Percentiles rank a stretch among this genome's conserved stretches.
These are phyloP conservation scores for Perca fluviatilis DNA, from an alignment of 2,113 vertebrate species.

Conservation along the genomic window DNA sequence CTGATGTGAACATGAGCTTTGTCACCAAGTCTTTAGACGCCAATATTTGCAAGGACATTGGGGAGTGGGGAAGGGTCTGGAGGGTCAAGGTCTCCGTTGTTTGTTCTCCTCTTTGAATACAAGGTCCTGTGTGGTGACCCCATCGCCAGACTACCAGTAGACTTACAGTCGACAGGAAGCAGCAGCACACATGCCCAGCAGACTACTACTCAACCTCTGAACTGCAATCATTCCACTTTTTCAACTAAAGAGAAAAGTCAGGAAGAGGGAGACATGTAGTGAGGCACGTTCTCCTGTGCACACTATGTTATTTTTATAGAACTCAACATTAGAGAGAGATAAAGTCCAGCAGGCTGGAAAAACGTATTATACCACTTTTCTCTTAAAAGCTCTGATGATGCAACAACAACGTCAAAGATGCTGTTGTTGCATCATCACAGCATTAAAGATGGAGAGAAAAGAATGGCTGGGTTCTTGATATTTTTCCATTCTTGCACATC, in stretches of 20 bases:
- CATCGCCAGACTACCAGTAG: conserved; percentile 52
- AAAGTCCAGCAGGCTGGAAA: conserved; percentile 15
- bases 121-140: conserved; percentile 74
- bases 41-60: conserved; percentile 41
- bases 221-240: conserved; percentile 61
- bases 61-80: conserved; percentile 39
- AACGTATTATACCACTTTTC: background rate
- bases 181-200: conserved; percentile 60
- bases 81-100: conserved; percentile 58
- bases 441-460: conserved; percentile 29
- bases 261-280: conserved; percentile 60
- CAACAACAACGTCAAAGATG: conserved; percentile 34
- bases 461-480: conserved; percentile 18
- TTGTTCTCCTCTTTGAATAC: conserved; percentile 69
- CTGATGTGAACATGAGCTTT: conserved; percentile 58
- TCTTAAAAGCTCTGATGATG: conserved; percentile 31
- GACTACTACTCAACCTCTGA: conserved; percentile 52
- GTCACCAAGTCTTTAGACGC: conserved; percentile 42
- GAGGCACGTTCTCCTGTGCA: conserved; percentile 59
- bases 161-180: conserved; percentile 77
- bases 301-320: conserved; percentile 3
- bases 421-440: background rate
- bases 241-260: conserved; percentile 56
- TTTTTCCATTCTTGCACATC: conserved; percentile 59
- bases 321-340: background rate